Percentiles rank a stretch among this genome's conserved stretches.
These are phyloP conservation scores for Australoheros facetus DNA, from an alignment of 2,797 vertebrate species.

Conservation along the genomic window DNA sequence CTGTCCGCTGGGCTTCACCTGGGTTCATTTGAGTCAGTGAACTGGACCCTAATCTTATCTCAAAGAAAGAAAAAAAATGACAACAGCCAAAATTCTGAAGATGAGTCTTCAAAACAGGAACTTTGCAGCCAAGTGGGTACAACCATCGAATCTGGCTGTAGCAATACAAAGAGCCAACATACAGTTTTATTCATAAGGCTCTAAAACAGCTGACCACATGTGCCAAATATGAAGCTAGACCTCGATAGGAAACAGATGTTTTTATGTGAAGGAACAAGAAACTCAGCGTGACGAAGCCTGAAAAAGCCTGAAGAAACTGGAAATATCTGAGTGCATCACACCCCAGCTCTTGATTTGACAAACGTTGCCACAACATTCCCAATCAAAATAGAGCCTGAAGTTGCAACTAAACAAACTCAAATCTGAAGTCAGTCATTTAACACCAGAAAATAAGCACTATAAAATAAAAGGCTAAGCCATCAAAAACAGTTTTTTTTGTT, in stretches of 20 bases:
- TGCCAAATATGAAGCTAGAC: background rate
- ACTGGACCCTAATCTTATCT: background rate
- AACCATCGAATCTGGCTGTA: background rate
- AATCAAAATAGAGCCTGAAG: background rate
- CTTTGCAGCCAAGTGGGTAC: background rate
- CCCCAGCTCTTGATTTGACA: background rate
- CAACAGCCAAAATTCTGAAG: background rate
- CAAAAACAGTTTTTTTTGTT: too few relatives aligned
- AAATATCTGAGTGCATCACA: background rate
- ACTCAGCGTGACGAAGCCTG: background rate
- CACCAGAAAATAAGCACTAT: background rate
- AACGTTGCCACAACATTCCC: background rate
- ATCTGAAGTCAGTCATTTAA: background rate
- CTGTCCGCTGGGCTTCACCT: background rate
- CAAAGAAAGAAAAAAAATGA: background rate
- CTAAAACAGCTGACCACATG: background rate
- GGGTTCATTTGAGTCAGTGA: background rate
- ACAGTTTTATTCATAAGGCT: background rate
- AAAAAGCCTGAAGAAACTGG: background rate
- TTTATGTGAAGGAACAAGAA: constrained; percentile 5
- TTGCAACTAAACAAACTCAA: background rate
- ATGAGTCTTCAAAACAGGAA: background rate
- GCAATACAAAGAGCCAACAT: background rate
- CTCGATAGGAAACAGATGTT: background rate
- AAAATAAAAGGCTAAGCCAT: background rate